A percentile compares a stretch with the other conserved stretches of the same genome.
Conservation (phyloP, 2,888 invertebrate species). For the Dynastes grantii region DNA sequence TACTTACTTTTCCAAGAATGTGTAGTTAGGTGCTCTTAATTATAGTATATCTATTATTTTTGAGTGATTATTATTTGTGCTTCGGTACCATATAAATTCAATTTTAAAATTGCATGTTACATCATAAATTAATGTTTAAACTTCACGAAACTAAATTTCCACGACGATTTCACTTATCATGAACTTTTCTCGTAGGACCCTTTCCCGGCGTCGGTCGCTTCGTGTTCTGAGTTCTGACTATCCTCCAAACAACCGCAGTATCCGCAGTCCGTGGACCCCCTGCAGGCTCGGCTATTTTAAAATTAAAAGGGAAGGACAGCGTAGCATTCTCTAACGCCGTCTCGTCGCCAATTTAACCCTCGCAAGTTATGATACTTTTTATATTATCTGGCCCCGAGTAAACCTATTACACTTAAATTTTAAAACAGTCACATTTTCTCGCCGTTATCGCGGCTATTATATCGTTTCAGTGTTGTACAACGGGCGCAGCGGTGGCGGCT, state of each 20-base stretch:
- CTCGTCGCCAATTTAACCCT: constrained; percentile 31
- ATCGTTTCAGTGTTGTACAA: constrained; percentile 67
- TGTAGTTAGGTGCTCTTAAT: too few species aligned
- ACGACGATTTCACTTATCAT: constrained; percentile 26
- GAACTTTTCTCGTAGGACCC: background rate
- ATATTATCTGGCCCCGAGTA: constrained; percentile 63
- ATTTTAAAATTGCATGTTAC: too few species aligned
- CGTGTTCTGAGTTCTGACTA: background rate
- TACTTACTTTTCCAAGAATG: too few species aligned
- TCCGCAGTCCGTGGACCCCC: background rate
- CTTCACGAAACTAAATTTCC: constrained; percentile 16
- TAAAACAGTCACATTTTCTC: constrained; percentile 71
- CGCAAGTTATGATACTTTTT: constrained; percentile 50
- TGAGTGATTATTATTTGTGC: too few species aligned
- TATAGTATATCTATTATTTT: too few species aligned
- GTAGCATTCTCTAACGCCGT: constrained; percentile 26
- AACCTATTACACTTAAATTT: constrained; percentile 71
- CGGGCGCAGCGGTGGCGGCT: constrained; percentile 63
- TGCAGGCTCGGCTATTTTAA: constrained; percentile 8
- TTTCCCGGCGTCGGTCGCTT: too few species aligned
- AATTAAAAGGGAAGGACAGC: constrained; percentile 24
- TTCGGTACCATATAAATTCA: too few species aligned
- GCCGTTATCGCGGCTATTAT: constrained; percentile 68
- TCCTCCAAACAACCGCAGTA: background rate
- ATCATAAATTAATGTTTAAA: background rate